Conservation (phyloP, 2,888 invertebrate genomes). For the Himalopsyche japonica region DNA sequence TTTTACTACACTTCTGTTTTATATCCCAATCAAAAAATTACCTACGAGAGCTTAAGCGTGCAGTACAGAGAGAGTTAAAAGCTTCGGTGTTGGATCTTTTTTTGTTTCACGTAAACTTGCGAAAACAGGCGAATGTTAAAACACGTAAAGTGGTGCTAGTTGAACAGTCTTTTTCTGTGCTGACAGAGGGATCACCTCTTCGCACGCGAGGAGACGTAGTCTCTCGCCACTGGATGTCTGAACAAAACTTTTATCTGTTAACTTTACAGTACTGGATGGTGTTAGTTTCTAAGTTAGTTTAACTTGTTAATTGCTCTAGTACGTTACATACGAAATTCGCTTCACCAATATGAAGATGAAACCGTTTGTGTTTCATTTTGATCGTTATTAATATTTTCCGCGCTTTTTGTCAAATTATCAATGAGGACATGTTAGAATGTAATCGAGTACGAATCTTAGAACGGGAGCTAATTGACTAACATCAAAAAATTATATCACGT, state of each 20-base stretch:
- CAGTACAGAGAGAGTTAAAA: not conserved
- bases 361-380: too few species aligned
- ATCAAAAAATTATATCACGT: too few species aligned
- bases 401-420: too few species aligned
- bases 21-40: not conserved
- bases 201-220: not conserved
- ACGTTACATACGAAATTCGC: not conserved
- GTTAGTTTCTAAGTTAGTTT: not conserved
- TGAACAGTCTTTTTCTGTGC: not conserved
- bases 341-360: not conserved
- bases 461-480: too few species aligned
- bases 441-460: too few species aligned
- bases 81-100: not conserved
- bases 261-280: not conserved
- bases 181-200: not conserved
- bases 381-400: too few species aligned
- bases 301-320: not conserved
- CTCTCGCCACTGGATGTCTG: not conserved
- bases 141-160: not conserved
- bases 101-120: not conserved
- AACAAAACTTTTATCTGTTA: not conserved
- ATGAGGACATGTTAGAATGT: too few species aligned
- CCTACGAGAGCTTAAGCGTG: not conserved
- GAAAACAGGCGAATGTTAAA: not conserved
- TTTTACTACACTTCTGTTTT: too few species aligned